Conservation (phyloP, 2,797 vertebrate genomes). For the Lindbergichthys nudifrons region DNA sequence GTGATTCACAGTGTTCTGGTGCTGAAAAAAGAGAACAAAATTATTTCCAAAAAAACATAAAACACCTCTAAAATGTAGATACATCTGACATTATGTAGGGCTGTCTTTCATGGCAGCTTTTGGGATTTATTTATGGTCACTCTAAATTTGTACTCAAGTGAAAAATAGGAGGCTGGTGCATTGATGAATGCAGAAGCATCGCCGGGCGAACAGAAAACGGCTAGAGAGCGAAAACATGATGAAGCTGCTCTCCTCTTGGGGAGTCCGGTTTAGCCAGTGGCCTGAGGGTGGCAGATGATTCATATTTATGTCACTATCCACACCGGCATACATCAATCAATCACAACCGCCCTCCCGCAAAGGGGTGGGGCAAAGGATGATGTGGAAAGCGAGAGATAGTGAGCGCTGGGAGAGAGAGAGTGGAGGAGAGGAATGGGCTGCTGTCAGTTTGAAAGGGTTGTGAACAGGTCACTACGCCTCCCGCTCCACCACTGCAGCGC, state of each 20-base stretch:
- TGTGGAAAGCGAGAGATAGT: slow-evolving; percentile 59
- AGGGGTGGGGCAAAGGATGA: slow-evolving; percentile 68
- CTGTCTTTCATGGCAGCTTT: slow-evolving; percentile 39
- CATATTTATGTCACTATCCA: slow-evolving; percentile 83
- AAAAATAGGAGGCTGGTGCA: slow-evolving; percentile 67
- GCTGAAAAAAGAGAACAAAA: background rate
- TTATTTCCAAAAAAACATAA: slow-evolving; percentile 39
- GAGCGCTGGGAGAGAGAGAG: slow-evolving; percentile 36
- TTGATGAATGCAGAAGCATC: slow-evolving; percentile 32
- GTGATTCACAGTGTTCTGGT: slow-evolving; percentile 27
- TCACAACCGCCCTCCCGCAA: slow-evolving; percentile 77
- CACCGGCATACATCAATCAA: slow-evolving; percentile 81
- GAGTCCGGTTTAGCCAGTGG: slow-evolving; percentile 67
- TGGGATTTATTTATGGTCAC: slow-evolving; percentile 59
- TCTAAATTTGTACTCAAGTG: slow-evolving; percentile 55
- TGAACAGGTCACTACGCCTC: slow-evolving; percentile 78
- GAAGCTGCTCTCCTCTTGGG: slow-evolving; percentile 53
- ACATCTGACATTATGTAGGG: slow-evolving; percentile 27
- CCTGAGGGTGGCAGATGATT: slow-evolving; percentile 77
- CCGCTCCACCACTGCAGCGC: slow-evolving; percentile 52
- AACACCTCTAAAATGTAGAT: slow-evolving; percentile 36
- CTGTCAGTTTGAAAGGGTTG: slow-evolving; percentile 80
- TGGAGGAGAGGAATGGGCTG: slow-evolving; percentile 69
- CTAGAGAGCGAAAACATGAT: slow-evolving; percentile 43
- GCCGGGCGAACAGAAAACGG: slow-evolving; percentile 31